A percentile compares a stretch with the other conserved stretches of the same genome.
Conservation (phyloP, 2,797 vertebrate genomes). For the Premnoplex brunnescens region DNA sequence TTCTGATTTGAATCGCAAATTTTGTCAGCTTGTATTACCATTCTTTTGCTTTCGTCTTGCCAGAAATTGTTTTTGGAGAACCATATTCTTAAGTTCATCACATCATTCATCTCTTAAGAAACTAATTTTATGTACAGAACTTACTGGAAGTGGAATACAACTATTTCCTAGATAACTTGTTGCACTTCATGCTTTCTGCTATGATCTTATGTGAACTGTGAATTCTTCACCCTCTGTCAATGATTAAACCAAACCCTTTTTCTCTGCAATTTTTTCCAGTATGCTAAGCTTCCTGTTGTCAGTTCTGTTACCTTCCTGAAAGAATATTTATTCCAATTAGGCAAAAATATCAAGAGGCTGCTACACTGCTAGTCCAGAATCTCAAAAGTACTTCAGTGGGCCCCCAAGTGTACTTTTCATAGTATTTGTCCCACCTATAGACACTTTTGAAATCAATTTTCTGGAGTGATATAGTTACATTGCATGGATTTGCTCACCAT, state of each 20-base stretch:
- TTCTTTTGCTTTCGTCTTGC: background rate
- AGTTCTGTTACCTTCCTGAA: background rate
- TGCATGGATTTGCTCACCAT: background rate
- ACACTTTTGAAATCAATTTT: background rate
- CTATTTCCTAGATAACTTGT: background rate
- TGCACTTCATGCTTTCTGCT: background rate
- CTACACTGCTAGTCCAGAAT: background rate
- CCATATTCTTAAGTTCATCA: background rate
- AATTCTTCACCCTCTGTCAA: background rate
- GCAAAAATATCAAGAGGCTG: background rate
- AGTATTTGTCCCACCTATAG: background rate
- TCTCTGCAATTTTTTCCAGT: background rate
- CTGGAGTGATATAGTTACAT: background rate
- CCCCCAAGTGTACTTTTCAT: background rate
- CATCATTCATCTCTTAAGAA: background rate
- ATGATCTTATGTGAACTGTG: background rate
- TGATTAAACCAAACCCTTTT: background rate
- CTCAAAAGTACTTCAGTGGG: background rate
- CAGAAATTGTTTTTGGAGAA: background rate
- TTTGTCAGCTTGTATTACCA: background rate
- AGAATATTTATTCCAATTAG: background rate
- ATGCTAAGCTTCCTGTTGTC: background rate
- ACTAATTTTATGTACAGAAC: background rate
- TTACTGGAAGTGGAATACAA: background rate
- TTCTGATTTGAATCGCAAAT: background rate